Evolutionary conservation across 2,113 vertebrate genomes (phyloP).

Genomic region (Ptilorrhoa leucosticta): DNA sequence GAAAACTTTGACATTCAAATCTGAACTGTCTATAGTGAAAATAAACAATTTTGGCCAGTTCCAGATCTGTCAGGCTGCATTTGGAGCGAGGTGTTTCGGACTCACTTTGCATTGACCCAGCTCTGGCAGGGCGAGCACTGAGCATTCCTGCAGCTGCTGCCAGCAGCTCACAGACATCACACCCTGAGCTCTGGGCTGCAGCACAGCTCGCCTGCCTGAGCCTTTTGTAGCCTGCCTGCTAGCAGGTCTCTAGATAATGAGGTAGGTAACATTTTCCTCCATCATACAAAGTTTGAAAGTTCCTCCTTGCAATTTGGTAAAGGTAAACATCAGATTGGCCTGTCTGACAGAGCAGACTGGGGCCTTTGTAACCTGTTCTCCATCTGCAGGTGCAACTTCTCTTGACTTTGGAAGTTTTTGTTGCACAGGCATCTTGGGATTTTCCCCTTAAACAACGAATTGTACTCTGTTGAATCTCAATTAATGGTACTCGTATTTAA

Average conservation of each 20-base stretch:
- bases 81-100: background rate
- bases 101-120: background rate
- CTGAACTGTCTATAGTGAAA: background rate
- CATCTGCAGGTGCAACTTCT: background rate
- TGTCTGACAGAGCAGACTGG: background rate
- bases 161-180: background rate
- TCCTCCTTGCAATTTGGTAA: background rate
- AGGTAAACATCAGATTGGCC: background rate
- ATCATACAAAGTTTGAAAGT: background rate
- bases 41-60: background rate
- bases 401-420: background rate
- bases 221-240: background rate
- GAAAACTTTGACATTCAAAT: background rate
- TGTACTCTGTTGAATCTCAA: background rate
- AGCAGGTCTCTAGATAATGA: background rate
- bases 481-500: slow-evolving; percentile 19
- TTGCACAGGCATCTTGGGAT: background rate
- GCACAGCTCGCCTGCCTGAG: background rate
- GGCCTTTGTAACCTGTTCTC: background rate
- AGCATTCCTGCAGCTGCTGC: background rate
- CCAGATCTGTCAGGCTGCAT: background rate
- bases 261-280: background rate
- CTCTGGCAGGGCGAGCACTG: background rate
- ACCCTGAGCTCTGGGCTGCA: background rate
- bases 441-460: background rate